These are phyloP conservation scores for Paramormyrops kingsleyae DNA, from an alignment of 2,113 vertebrate genomes.

Conservation along the genomic window DNA sequence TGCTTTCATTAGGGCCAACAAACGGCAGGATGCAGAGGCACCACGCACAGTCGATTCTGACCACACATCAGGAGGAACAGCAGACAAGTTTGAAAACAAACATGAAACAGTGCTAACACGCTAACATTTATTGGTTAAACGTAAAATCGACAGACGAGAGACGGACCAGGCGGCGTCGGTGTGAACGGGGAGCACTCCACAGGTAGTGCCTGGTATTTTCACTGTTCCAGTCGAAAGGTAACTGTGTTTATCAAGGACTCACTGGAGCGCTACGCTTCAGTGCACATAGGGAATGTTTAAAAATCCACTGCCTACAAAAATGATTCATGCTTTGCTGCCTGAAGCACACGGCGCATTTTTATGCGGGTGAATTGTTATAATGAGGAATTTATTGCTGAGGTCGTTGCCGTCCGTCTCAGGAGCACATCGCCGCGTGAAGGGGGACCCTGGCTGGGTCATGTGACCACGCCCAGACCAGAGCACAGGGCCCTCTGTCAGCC, in stretches of 20 bases:
- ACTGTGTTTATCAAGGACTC: constrained; percentile 58
- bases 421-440: constrained; percentile 53
- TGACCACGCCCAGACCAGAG: constrained; percentile 43
- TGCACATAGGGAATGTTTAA: constrained; percentile 55
- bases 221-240: constrained; percentile 30
- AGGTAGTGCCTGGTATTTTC: constrained; percentile 10
- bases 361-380: constrained; percentile 63
- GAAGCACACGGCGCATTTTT: constrained; percentile 66
- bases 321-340: constrained; percentile 64
- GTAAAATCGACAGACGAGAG: neutral
- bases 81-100: neutral
- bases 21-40: neutral
- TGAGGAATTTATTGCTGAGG: constrained; percentile 66
- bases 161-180: neutral
- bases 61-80: neutral
- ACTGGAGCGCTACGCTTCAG: constrained; percentile 51
- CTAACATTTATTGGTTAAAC: neutral
- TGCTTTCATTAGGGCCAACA: neutral
- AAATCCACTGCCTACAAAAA: constrained; percentile 58
- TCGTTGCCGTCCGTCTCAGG: constrained; percentile 63
- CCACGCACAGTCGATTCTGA: neutral
- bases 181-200: constrained; percentile 26
- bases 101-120: neutral
- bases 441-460: constrained; percentile 55
- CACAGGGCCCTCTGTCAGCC: neutral